phyloP scores from a whole-genome alignment of 2,113 vertebrate genomes.

The Petaurus breviceps region DNA sequence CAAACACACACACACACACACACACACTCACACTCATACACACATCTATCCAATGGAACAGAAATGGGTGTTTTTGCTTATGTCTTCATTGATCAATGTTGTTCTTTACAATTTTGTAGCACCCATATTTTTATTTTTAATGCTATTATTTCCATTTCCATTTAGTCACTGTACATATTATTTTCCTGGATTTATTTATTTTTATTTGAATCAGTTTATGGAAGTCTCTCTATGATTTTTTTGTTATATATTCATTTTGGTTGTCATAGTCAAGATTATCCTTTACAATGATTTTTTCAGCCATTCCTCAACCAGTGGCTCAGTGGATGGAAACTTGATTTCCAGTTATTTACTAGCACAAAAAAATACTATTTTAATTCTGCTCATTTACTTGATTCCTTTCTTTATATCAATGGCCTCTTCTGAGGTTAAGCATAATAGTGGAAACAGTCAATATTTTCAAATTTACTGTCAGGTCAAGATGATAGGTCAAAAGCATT shows the following conservation, averaged over 20 bases:
- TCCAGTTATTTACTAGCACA: no score
- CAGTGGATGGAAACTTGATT: no score
- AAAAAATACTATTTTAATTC: not conserved
- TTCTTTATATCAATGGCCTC: not conserved
- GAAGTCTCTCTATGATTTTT: not conserved
- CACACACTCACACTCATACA: no score
- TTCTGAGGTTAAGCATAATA: not conserved
- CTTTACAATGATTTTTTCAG: not conserved
- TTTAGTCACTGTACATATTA: not conserved
- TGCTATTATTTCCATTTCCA: not conserved
- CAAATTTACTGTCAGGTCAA: not conserved
- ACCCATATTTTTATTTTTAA: not conserved
- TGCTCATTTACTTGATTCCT: not conserved
- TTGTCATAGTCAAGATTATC: not conserved
- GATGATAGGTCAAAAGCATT: no score
- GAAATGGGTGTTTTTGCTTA: no score
- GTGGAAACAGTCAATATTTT: not conserved
- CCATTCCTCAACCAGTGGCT: not conserved
- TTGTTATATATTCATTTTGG: no score
- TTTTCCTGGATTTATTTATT: not conserved
- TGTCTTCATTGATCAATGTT: not conserved
- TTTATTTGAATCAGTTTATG: not conserved
- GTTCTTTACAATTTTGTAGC: not conserved
- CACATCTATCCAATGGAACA: no score
- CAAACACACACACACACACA: no score